A percentile compares a stretch with the other conserved stretches of the same genome.
Conservation (phyloP, 2,797 vertebrate species). For the Catamblyrhynchus diadema region DNA sequence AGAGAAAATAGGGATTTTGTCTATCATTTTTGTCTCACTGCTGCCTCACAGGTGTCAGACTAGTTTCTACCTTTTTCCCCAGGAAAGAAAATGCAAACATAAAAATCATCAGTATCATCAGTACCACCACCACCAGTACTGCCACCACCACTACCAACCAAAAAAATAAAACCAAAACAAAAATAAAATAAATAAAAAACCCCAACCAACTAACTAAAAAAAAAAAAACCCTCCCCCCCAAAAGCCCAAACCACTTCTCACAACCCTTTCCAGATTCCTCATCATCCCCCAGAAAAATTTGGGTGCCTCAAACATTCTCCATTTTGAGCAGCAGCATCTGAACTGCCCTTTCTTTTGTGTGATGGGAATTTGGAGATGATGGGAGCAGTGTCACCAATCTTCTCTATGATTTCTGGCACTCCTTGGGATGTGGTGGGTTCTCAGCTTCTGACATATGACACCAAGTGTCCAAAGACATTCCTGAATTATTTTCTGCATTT, state of each 20-base stretch:
- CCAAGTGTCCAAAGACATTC: background rate
- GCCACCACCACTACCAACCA: background rate
- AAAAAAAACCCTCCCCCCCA: too few relatives aligned
- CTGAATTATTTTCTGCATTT: background rate
- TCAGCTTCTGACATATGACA: background rate
- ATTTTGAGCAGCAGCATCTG: background rate
- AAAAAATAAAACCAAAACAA: background rate
- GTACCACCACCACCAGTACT: background rate
- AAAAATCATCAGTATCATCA: background rate
- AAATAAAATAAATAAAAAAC: too few relatives aligned
- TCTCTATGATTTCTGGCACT: background rate
- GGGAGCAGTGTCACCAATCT: background rate
- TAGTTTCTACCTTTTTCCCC: background rate
- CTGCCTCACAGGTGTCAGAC: background rate
- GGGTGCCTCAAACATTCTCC: background rate
- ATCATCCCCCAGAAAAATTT: background rate
- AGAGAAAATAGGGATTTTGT: background rate
- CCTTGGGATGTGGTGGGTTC: background rate
- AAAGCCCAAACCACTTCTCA: background rate
- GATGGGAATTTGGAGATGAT: background rate
- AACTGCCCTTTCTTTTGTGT: background rate
- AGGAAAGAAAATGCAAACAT: background rate
- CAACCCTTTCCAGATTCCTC: background rate
- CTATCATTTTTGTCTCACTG: background rate
- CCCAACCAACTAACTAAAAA: background rate